Conservation (phyloP, 2,888 invertebrate genomes). For the Eupithecia vulgata region DNA sequence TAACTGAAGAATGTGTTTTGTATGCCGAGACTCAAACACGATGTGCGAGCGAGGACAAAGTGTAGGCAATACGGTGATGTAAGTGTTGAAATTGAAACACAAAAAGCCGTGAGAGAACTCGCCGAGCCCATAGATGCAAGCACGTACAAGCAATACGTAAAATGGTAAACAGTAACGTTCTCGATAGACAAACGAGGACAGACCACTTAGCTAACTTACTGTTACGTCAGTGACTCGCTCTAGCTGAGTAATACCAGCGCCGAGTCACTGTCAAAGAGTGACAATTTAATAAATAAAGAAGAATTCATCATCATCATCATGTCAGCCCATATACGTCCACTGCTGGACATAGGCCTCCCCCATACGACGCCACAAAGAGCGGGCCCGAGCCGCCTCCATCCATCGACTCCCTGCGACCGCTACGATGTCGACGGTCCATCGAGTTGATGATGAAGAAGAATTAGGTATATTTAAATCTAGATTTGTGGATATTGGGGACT, state of each 20-base stretch:
- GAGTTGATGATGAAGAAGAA: background rate
- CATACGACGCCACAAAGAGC: too few relatives aligned
- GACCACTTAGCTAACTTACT: conserved; percentile 39
- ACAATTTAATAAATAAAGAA: background rate
- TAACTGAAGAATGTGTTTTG: background rate
- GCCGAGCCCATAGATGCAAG: conserved; percentile 26
- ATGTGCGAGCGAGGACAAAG: conserved; percentile 40
- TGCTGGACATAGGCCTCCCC: too few relatives aligned
- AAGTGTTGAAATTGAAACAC: conserved; percentile 33
- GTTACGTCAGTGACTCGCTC: conserved; percentile 32
- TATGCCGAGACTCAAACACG: conserved; percentile 27
- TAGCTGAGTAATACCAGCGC: background rate
- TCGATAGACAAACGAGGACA: conserved; percentile 40
- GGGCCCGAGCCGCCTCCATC: too few relatives aligned
- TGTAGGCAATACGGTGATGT: conserved; percentile 37
- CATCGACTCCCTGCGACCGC: too few relatives aligned
- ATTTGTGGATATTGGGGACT: background rate
- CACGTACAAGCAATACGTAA: conserved; percentile 31
- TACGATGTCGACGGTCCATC: too few relatives aligned
- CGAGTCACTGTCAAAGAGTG: background rate
- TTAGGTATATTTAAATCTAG: background rate
- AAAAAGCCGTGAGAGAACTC: conserved; percentile 40
- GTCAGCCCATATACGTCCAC: too few relatives aligned
- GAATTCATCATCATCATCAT: too few relatives aligned
- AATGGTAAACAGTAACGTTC: conserved; percentile 40